These are phyloP conservation scores for Myioborus miniatus DNA, from an alignment of 2,797 vertebrate species.

Conservation along the genomic window DNA sequence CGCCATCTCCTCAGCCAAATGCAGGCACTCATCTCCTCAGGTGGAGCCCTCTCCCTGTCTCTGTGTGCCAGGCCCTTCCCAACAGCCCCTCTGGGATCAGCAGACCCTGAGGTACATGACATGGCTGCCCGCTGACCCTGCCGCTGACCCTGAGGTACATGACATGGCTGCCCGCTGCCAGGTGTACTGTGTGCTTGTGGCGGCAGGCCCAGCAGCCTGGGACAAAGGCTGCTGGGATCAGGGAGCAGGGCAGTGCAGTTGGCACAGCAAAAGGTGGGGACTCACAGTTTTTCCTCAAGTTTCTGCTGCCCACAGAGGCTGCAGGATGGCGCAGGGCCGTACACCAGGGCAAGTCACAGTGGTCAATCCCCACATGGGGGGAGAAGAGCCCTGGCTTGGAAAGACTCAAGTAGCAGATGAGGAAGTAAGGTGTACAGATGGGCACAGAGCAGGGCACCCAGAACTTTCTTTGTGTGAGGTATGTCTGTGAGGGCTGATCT, in stretches of 20 bases:
- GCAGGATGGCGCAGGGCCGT: rapidly evolving
- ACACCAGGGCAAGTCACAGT: rapidly evolving
- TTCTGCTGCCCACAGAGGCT: neutral
- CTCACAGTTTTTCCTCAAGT: neutral
- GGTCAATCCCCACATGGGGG: neutral
- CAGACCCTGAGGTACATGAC: rapidly evolving
- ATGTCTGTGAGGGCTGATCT: rapidly evolving
- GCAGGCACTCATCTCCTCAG: neutral
- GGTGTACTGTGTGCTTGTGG: neutral
- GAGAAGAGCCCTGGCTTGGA: neutral
- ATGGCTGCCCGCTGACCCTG: neutral
- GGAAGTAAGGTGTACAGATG: neutral
- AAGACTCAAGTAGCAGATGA: neutral
- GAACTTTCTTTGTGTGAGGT: neutral
- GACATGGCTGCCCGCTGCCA: neutral
- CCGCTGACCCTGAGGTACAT: neutral
- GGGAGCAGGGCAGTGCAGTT: neutral
- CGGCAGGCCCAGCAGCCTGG: rapidly evolving
- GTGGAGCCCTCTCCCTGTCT: neutral
- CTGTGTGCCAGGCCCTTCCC: neutral
- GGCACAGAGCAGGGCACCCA: neutral
- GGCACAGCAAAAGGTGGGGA: neutral
- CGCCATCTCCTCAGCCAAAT: neutral
- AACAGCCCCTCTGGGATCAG: rapidly evolving
- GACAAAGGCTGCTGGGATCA: neutral